Percentiles rank a stretch among this genome's conserved stretches.
These are phyloP conservation scores for Drosophila pseudoananassae DNA, from an alignment of 1,140 invertebrate species.

Conservation along the genomic window DNA sequence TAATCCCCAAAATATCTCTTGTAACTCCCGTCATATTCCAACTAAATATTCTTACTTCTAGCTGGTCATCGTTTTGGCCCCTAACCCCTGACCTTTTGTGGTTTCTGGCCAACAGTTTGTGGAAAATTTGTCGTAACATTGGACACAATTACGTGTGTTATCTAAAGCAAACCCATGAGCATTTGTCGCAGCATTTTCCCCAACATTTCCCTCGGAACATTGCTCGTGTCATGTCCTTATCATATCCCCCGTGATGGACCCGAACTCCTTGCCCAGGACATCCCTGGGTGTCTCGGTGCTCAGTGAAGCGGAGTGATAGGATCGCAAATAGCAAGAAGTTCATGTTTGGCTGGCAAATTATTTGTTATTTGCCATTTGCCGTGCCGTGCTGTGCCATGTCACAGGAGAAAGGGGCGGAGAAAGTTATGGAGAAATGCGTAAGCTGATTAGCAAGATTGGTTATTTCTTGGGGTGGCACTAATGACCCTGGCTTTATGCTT, in stretches of 20 bases:
- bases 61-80: background rate
- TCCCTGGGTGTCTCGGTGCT: background rate
- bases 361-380: slow-evolving; percentile 26
- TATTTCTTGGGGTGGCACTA: slow-evolving; percentile 28
- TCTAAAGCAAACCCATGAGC: slow-evolving; percentile 7
- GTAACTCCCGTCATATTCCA: too few species aligned
- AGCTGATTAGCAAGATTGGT: slow-evolving; percentile 59
- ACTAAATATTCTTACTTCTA: background rate
- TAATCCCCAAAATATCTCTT: too few species aligned
- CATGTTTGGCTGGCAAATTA: slow-evolving; percentile 48
- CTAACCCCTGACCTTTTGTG: background rate
- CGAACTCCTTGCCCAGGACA: background rate
- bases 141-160: slow-evolving; percentile 45
- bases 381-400: too few species aligned
- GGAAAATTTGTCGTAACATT: slow-evolving; percentile 41
- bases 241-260: slow-evolving; percentile 4
- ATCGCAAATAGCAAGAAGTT: slow-evolving; percentile 19
- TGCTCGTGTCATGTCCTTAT: slow-evolving; percentile 19
- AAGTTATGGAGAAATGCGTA: slow-evolving; percentile 47
- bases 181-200: background rate
- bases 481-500: slow-evolving; percentile 54
- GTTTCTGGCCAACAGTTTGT: background rate
- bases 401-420: background rate
- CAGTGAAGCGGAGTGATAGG: slow-evolving; percentile 53
- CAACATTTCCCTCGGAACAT: slow-evolving; percentile 7